phyloP scores from a whole-genome alignment of 2,888 invertebrate species.

The Cataglyphis albicans region DNA sequence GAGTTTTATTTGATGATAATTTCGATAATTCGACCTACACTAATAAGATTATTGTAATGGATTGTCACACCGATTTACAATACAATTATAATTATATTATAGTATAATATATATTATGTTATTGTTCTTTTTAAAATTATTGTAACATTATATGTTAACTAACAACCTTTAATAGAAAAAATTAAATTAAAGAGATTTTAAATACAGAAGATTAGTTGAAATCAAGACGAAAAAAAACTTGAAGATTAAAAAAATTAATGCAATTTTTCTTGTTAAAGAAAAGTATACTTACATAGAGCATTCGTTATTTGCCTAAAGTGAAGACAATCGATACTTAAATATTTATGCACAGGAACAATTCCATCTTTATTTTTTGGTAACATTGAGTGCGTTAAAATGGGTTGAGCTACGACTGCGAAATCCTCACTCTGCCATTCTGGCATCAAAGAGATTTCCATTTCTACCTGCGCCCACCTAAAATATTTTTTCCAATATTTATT shows the following conservation, averaged over 20 bases:
- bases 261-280: neutral
- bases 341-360: constrained; percentile 81
- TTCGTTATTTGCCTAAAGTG: constrained; percentile 89
- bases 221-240: neutral
- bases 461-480: constrained; percentile 87
- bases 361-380: constrained; percentile 85
- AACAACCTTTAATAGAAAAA: neutral
- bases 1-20: neutral
- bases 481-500: neutral
- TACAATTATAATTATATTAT: neutral
- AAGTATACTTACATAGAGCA: constrained; percentile 86
- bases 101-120: neutral
- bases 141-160: neutral
- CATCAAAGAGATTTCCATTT: constrained; percentile 86
- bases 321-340: constrained; percentile 89
- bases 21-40: neutral
- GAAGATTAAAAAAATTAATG: neutral
- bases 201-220: neutral
- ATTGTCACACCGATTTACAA: neutral
- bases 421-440: constrained; percentile 87
- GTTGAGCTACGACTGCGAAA: constrained; percentile 88
- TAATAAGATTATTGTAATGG: neutral
- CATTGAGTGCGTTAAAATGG: constrained; percentile 85
- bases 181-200: neutral
- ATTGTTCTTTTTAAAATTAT: neutral